Evolutionary conservation across 2,888 invertebrate species (phyloP), one percentile per base, ranked within the genome.

Genomic region (Ochropleura leucogaster): DNA sequence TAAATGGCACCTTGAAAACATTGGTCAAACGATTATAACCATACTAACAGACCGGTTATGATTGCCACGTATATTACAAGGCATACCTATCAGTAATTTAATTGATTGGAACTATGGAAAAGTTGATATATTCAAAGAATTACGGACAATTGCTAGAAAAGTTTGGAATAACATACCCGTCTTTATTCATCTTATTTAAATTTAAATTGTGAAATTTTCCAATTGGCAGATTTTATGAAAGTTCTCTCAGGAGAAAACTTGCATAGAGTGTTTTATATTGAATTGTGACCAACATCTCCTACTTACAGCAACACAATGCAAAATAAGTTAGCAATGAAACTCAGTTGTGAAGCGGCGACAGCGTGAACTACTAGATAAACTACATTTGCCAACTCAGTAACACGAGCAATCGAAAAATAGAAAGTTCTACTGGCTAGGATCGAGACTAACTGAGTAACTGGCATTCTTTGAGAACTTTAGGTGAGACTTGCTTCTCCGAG

Each of bases 371-470:
- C 91, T 91, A 74, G 86, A 91, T 90, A 92, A 95, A 95, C 94
- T 94, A 93, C 93, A 93, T 95, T 95, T 92, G 89, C 92, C 87
- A 95, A 96, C 93, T 95, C 94, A 92, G 93, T 95, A 95, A 95
- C 95, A 93, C 92, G 92, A 92, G 90, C 95, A 95, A 96, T 96
- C 95, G 95, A 96, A 96, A 95, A 95, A 95, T 95, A 95, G 91
- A 94, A 95, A 96, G 94, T 96, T 96, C 88, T 85, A 68, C 85
- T 85, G 82, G 88, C 90, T 90, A 91, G 91, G 90, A 92, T 93
- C 92, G 90, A 87, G 91, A 90, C 93, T 95, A 94, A 94, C 95
- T 93, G 91, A 93, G 93, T 95, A 95, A 95, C 95, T 93, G 93
- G 93, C 93, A 93, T 96, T 95, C 95, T 94, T 95, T 90, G 89